Evolutionary conservation across 2,113 vertebrate species (phyloP).

Genomic region (Corvus moneduloides): DNA sequence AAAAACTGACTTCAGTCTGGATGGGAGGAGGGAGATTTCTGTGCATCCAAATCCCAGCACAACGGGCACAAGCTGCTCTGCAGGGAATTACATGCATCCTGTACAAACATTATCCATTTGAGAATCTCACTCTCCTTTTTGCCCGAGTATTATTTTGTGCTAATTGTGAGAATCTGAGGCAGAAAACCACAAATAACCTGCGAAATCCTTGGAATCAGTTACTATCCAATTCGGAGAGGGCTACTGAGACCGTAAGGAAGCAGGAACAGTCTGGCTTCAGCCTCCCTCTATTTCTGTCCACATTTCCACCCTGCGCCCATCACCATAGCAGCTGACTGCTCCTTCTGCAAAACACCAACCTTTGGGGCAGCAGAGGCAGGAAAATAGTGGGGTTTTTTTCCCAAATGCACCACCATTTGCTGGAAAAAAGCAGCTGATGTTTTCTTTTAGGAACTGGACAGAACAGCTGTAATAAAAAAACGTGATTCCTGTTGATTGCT

Average conservation of each 20-base stretch:
- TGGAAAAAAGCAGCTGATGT: not conserved
- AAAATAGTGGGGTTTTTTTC: fast-evolving
- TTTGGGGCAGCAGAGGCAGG: not conserved
- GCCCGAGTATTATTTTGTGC: not conserved
- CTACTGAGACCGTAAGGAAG: not conserved
- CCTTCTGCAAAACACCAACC: not conserved
- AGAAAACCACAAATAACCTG: not conserved
- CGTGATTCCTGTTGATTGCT: not conserved
- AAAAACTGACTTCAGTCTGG: not conserved
- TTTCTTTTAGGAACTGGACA: not conserved
- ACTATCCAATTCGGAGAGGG: not conserved
- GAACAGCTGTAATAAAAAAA: not conserved
- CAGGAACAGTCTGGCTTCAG: not conserved
- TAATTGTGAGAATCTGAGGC: not conserved
- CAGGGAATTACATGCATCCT: not conserved
- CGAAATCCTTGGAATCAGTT: not conserved
- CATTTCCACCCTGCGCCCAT: not conserved
- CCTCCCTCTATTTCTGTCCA: not conserved
- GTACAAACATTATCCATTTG: not conserved
- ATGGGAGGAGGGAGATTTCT: slow-evolving; percentile 13
- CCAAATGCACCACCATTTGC: not conserved
- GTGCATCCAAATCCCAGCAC: not conserved
- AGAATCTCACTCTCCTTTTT: not conserved
- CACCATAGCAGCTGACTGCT: slow-evolving; percentile 31
- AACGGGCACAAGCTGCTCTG: not conserved